Percentiles rank a stretch among this genome's conserved stretches.
phyloP scores from a whole-genome alignment of 2,113 vertebrate species.

The Pelodiscus sinensis region DNA sequence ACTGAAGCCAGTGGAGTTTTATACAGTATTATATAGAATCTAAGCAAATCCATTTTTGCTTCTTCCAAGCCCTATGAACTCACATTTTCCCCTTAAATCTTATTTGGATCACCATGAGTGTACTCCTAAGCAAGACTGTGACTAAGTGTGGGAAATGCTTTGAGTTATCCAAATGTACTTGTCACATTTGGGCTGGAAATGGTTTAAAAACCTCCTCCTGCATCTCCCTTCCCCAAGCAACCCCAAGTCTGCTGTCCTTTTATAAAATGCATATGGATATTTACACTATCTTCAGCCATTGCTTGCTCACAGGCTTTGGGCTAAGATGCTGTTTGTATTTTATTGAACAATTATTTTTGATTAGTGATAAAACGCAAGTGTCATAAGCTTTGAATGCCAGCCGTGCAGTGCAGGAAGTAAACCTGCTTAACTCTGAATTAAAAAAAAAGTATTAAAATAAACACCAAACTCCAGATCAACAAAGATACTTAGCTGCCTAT shows the following conservation, averaged over 20 bases:
- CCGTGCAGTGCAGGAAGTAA: neutral
- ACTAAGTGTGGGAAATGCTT: neutral
- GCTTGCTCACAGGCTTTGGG: neutral
- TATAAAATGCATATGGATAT: neutral
- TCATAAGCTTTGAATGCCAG: neutral
- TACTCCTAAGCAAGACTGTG: neutral
- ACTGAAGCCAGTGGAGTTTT: neutral
- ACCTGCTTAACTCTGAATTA: accelerated
- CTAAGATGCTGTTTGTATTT: neutral
- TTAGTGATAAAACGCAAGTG: neutral
- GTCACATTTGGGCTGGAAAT: neutral
- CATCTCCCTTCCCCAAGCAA: neutral
- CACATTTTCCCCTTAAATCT: neutral
- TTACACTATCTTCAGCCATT: neutral
- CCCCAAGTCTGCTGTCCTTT: neutral
- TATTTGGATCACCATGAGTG: neutral
- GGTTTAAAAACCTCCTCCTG: neutral
- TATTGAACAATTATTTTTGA: neutral
- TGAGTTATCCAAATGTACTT: neutral
- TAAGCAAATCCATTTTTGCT: neutral
- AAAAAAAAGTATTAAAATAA: neutral
- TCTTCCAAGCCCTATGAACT: neutral
- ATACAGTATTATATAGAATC: neutral
- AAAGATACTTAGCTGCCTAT: neutral
- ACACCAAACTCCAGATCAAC: neutral